Evolutionary conservation across 2,113 vertebrate genomes (phyloP), one percentile per base, ranked within the genome.

Genomic region (Diphyllodes magnificus): DNA sequence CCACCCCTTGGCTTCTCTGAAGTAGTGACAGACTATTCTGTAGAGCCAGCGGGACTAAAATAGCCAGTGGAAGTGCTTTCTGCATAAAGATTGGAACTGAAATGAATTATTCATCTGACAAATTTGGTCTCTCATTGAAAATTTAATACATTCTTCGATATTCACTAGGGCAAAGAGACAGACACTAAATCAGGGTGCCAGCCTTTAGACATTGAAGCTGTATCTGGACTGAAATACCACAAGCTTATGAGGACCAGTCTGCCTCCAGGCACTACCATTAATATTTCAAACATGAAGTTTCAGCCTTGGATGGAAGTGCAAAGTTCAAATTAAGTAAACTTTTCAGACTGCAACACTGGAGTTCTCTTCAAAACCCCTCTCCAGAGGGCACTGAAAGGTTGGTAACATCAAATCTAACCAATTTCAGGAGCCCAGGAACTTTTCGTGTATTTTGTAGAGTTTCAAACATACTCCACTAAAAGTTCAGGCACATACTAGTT

Each of bases 81-180:
- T 86, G 60, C 56, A 60, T 81, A 44, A 66, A 33, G 44, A 59
- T 13, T 86, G 63, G 64, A 86, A 66, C 13, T 12, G 6, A 85
- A 90, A 72, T 93, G 56, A 93, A 93, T 91, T 91, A 94, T 90
- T 97, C 60, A 86, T 87, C 33, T 78, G 56, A 73, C 22, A 86
- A 86, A 96, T 88, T 69, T 66, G 13, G 51, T 81, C 44, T 51
- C 33, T 82, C 60, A 25, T 44, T 75, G 51, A 88, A 96, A 95
- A 91, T 82, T 82, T 86, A 94, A 91, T 92, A 42, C 22, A 59
- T 95, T 75, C 68, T 83, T 88, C 1, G 0, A 84, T 69, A 86
- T 86, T 84, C 83, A 78, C 24, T 44, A 84, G 93, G 85, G 91
- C 80, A 81, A 82, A 90, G 86, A 80, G 71, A 88, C 20, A 88